A percentile compares a stretch with the other conserved stretches of the same genome.
Evolutionary conservation across 2,113 vertebrate genomes (phyloP).

Genomic region (Lepus europaeus): DNA sequence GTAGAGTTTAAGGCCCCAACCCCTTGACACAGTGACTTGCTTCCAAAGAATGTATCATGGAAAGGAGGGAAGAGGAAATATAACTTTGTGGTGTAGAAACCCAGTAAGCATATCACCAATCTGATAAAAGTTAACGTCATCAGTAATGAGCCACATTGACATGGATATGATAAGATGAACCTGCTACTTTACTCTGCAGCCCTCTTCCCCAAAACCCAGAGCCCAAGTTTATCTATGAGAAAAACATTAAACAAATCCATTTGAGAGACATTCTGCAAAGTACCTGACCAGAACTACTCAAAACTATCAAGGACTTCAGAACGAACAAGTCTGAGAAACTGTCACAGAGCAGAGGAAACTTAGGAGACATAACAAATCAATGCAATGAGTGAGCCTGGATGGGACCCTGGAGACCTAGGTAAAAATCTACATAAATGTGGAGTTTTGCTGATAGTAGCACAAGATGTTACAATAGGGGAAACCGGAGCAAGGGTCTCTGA

Average conservation of each 20-base stretch:
- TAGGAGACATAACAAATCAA: not conserved
- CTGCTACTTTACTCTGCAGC: not conserved
- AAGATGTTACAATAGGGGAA: not conserved
- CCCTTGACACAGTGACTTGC: not conserved
- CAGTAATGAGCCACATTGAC: not conserved
- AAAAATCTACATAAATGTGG: not conserved
- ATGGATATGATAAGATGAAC: not conserved
- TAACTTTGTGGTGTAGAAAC: not conserved
- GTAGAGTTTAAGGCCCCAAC: not conserved
- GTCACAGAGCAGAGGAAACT: not conserved
- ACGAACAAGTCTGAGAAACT: constrained; percentile 14
- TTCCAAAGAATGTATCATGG: not conserved
- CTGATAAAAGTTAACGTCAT: not conserved
- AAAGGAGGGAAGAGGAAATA: not conserved
- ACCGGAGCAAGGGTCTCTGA: not conserved
- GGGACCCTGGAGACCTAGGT: not conserved
- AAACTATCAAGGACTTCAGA: constrained; percentile 10
- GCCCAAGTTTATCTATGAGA: not conserved
- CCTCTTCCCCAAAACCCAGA: not conserved
- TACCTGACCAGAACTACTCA: not conserved
- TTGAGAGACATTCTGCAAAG: not conserved
- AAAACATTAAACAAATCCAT: not conserved
- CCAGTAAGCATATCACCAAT: not conserved
- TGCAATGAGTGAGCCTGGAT: not conserved
- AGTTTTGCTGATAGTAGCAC: not conserved